Conservation (phyloP, 2,113 vertebrate genomes). For the Perognathus longimembris region DNA sequence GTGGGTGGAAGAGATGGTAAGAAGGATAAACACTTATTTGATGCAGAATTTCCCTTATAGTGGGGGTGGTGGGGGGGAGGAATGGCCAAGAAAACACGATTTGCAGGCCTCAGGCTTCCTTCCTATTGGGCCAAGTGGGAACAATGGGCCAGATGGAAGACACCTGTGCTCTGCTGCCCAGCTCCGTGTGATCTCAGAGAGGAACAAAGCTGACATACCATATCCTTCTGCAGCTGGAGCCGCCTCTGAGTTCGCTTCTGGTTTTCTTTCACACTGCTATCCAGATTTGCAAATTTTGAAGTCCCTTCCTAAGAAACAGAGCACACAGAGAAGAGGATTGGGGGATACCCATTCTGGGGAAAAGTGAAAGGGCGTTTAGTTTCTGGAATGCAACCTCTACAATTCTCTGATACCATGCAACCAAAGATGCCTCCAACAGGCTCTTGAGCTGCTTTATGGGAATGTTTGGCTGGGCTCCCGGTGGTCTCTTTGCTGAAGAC, state of each 20-base stretch:
- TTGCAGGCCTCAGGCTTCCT: background rate
- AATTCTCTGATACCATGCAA: too few relatives aligned
- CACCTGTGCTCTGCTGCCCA: rapidly evolving
- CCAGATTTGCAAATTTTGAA: conserved; percentile 96
- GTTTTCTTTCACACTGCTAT: conserved; percentile 95
- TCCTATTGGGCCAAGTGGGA: background rate
- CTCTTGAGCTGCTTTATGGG: rapidly evolving
- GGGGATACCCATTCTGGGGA: background rate
- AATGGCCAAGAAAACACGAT: background rate
- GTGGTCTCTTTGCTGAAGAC: background rate
- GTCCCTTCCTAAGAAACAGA: conserved; percentile 92
- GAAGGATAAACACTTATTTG: background rate
- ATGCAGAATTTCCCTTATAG: background rate
- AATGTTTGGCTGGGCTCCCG: too few relatives aligned
- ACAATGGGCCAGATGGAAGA: background rate
- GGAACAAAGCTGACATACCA: conserved; percentile 85
- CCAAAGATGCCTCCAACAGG: background rate
- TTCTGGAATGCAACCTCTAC: background rate
- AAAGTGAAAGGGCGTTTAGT: background rate
- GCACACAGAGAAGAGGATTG: conserved; percentile 8
- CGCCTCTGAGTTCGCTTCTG: conserved; percentile 95
- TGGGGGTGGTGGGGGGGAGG: background rate
- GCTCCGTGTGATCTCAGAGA: background rate
- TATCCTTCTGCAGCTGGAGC: conserved; percentile 94
- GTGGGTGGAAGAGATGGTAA: background rate